Conservation (phyloP, 2,797 vertebrate genomes). For the Lycodopsis pacificus region DNA sequence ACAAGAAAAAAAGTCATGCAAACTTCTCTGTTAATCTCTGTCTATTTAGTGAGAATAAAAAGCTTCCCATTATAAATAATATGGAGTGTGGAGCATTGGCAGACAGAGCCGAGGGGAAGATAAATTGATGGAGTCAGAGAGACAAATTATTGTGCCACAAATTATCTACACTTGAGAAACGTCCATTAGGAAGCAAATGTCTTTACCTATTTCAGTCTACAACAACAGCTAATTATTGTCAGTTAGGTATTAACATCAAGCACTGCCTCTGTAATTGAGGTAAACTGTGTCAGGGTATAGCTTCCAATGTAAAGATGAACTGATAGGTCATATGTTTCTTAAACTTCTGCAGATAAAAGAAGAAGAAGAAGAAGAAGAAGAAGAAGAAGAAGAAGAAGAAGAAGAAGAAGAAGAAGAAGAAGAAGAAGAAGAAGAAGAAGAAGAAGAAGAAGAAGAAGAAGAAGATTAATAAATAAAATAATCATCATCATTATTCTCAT, state of each 20-base stretch:
- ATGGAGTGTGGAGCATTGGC: slow-evolving; percentile 16
- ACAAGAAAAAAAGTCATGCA: background rate
- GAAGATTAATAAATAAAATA: background rate
- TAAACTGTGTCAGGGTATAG: background rate
- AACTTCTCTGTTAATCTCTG: background rate
- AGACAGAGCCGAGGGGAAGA: slow-evolving; percentile 59
- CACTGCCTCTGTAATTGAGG: background rate
- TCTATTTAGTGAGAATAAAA: slow-evolving; percentile 13
- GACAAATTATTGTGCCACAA: slow-evolving; percentile 69
- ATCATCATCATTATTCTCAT: background rate
- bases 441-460: too few relatives aligned
- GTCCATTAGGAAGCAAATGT: slow-evolving; percentile 32
- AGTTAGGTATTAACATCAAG: slow-evolving; percentile 15
- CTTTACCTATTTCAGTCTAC: slow-evolving; percentile 35
- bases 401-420: too few relatives aligned
- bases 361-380: too few relatives aligned
- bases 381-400: too few relatives aligned
- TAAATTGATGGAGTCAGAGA: slow-evolving; percentile 71
- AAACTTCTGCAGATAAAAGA: background rate
- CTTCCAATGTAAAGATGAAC: background rate
- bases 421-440: too few relatives aligned
- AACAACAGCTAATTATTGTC: slow-evolving; percentile 2
- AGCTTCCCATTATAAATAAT: slow-evolving; percentile 16
- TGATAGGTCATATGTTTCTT: background rate
- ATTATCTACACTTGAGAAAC: slow-evolving; percentile 58